Evolutionary conservation across 1,140 invertebrate species (phyloP).

Genomic region (Asobara japonica): DNA sequence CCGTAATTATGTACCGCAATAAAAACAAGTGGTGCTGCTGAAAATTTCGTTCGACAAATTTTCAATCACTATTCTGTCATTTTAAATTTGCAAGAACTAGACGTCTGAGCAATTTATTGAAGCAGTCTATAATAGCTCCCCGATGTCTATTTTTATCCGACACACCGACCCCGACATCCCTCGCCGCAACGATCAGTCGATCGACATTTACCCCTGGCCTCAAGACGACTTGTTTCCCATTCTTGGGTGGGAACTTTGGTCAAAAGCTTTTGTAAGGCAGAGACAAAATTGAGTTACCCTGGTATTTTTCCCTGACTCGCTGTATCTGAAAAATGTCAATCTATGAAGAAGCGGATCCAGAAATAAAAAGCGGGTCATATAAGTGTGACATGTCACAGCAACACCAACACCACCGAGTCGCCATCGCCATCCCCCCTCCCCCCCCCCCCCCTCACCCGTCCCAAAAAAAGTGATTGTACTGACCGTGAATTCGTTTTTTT

Average conservation of each 20-base stretch:
- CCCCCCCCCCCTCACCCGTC: no score
- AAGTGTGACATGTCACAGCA: no score
- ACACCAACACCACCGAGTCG: no score
- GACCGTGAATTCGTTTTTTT: no score
- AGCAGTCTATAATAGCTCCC: slow-evolving; percentile 24
- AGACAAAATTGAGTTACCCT: slow-evolving; percentile 24
- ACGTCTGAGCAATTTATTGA: not conserved
- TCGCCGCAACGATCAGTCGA: not conserved
- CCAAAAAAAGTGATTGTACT: no score
- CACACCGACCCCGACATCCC: slow-evolving; percentile 17
- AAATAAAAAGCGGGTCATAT: no score
- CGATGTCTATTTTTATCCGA: slow-evolving; percentile 21
- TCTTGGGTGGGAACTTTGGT: not conserved
- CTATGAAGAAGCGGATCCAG: no score
- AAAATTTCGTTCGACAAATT: no score
- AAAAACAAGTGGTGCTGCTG: no score
- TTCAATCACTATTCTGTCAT: no score
- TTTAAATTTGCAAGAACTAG: not conserved
- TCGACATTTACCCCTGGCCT: slow-evolving; percentile 25
- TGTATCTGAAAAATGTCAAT: not conserved
- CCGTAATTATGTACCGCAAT: no score
- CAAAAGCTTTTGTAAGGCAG: not conserved
- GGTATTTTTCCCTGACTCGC: not conserved
- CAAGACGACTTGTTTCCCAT: not conserved
- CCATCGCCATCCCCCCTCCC: no score